Percentiles rank a stretch among this genome's conserved stretches.
Evolutionary conservation across 2,113 vertebrate species (phyloP).

Genomic region (Dolichallabes microphthalmus): DNA sequence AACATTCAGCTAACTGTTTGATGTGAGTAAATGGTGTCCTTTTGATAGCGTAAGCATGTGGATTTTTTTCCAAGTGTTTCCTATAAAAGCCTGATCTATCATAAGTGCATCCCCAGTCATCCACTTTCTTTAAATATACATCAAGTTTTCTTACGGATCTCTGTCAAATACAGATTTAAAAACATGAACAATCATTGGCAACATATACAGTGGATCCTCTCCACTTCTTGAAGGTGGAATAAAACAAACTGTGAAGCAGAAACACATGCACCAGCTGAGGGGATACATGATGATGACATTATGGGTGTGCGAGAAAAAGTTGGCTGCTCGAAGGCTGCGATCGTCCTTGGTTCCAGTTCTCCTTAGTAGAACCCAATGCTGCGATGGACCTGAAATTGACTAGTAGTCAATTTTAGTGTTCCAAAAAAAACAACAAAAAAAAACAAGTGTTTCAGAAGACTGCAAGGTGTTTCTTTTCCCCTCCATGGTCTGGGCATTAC

Average conservation of each 20-base stretch:
- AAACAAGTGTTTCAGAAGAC: constrained; percentile 18
- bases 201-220: constrained; percentile 49
- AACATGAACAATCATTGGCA: constrained; percentile 33
- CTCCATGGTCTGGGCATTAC: constrained; percentile 11
- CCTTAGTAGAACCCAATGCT: constrained; percentile 5
- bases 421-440: background rate
- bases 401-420: constrained; percentile 11
- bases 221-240: constrained; percentile 63
- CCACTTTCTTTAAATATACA: background rate
- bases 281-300: constrained; percentile 64
- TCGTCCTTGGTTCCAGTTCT: constrained; percentile 42
- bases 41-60: constrained; percentile 51
- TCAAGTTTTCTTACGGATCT: constrained; percentile 5
- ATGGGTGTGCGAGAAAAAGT: constrained; percentile 66
- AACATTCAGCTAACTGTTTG: background rate
- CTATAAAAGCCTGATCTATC: constrained; percentile 7
- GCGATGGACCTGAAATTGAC: constrained; percentile 32
- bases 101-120: constrained; percentile 23
- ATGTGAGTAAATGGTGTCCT: constrained; percentile 22
- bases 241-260: constrained; percentile 73
- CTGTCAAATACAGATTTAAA: constrained; percentile 44
- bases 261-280: constrained; percentile 61
- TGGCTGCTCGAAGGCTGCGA: constrained; percentile 38
- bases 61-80: constrained; percentile 11
- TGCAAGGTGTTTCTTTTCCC: background rate